Percentiles rank a stretch among this genome's conserved stretches.
Evolutionary conservation across 2,888 invertebrate species (phyloP).

Genomic region (Beris morrisii): DNA sequence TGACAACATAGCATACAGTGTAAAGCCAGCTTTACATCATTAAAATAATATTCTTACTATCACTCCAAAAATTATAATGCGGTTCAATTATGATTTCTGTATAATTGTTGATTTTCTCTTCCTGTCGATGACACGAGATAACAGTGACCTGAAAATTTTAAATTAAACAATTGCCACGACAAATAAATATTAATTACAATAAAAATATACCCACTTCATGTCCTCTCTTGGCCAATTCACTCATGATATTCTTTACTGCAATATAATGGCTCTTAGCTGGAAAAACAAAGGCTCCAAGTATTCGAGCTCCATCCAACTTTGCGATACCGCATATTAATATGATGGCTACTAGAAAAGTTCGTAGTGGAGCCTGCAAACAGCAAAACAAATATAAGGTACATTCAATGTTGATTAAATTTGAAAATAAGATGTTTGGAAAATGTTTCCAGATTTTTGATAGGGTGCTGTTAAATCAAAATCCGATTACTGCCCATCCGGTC

Average conservation of each 20-base stretch:
- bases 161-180: neutral
- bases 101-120: constrained; percentile 51
- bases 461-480: neutral
- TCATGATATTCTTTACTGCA: constrained; percentile 55
- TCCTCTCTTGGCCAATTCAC: constrained; percentile 55
- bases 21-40: neutral
- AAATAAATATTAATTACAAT: neutral
- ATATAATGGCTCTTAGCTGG: constrained; percentile 54
- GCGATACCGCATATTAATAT: neutral
- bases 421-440: too few species aligned
- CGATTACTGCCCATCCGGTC: too few species aligned
- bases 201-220: constrained; percentile 52
- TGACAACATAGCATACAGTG: too few species aligned
- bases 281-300: constrained; percentile 51
- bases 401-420: too few species aligned
- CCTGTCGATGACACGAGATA: constrained; percentile 49
- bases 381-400: neutral
- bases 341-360: neutral
- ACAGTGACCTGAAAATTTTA: constrained; percentile 48
- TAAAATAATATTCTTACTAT: constrained; percentile 43
- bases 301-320: constrained; percentile 42
- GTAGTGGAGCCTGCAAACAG: neutral
- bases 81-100: constrained; percentile 49
- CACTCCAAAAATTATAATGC: constrained; percentile 49
- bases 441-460: neutral